Evolutionary conservation across 2,888 invertebrate genomes (phyloP).

Genomic region (Boloria euphrosyne): DNA sequence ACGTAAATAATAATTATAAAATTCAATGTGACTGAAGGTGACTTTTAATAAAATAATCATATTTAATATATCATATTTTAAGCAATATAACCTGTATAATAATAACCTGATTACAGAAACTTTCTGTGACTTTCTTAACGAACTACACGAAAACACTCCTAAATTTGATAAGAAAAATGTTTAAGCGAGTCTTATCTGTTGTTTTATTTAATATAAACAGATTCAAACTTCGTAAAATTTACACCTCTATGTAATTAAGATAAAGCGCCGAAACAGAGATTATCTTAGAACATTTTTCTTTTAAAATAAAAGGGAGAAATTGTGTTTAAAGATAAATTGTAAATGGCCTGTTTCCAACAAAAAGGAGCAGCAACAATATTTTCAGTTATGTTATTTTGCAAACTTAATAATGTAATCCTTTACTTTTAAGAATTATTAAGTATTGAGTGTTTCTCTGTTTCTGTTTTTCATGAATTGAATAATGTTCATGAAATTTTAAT

Average conservation of each 20-base stretch:
- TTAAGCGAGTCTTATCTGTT: constrained; percentile 24
- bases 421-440: not conserved
- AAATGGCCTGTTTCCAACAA: constrained; percentile 8
- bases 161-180: constrained; percentile 14
- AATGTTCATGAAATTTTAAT: no score
- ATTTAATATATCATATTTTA: not conserved
- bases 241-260: constrained; percentile 26
- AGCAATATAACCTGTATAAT: not conserved
- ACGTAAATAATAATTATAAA: no score
- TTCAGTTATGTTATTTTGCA: constrained; percentile 7
- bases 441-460: no score
- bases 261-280: constrained; percentile 22
- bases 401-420: constrained; percentile 12
- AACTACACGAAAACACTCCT: not conserved
- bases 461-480: no score
- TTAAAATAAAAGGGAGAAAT: constrained; percentile 18
- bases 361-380: constrained; percentile 11
- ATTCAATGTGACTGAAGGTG: no score
- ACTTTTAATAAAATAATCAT: not conserved
- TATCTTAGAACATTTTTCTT: constrained; percentile 23
- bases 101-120: not conserved
- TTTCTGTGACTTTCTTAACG: not conserved
- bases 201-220: constrained; percentile 30
- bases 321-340: constrained; percentile 7
- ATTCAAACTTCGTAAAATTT: constrained; percentile 28